These are phyloP conservation scores for Eudasyphora cyanicolor DNA, from an alignment of 2,888 invertebrate species.

Conservation along the genomic window DNA sequence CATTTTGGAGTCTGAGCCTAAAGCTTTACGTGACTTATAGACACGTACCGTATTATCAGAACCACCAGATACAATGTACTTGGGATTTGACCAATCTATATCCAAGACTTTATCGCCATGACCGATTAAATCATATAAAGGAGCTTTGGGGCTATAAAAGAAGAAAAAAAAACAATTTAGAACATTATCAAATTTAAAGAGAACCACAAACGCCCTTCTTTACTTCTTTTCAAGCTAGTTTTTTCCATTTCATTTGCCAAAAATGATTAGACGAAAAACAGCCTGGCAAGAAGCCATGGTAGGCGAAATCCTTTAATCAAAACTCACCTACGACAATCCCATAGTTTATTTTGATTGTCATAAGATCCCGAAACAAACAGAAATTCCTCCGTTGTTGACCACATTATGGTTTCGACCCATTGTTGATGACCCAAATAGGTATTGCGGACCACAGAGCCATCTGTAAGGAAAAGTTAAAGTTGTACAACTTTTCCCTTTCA, in stretches of 20 bases:
- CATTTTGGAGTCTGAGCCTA: conserved; percentile 51
- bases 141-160: conserved; percentile 89
- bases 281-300: too few species aligned
- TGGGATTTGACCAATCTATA: conserved; percentile 95
- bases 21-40: conserved; percentile 83
- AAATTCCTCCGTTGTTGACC: conserved; percentile 91
- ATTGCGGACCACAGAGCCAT: conserved; percentile 92
- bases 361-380: conserved; percentile 96
- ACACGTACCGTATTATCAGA: conserved; percentile 96
- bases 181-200: conserved; percentile 17
- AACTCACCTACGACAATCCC: conserved; percentile 94
- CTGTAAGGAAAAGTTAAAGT: conserved; percentile 80
- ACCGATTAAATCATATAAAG: conserved; percentile 94
- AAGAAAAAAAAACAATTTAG: conserved; percentile 56
- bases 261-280: too few species aligned
- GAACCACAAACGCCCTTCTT: neutral
- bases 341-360: conserved; percentile 94
- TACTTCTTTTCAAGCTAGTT: neutral
- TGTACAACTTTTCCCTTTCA: neutral
- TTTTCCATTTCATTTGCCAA: neutral
- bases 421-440: conserved; percentile 92
- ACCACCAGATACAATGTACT: conserved; percentile 93
- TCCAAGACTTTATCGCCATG: conserved; percentile 96
- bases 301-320: too few species aligned
- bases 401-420: conserved; percentile 95